Conservation (phyloP, 2,888 invertebrate genomes). For the Temnothorax unifasciatus region DNA sequence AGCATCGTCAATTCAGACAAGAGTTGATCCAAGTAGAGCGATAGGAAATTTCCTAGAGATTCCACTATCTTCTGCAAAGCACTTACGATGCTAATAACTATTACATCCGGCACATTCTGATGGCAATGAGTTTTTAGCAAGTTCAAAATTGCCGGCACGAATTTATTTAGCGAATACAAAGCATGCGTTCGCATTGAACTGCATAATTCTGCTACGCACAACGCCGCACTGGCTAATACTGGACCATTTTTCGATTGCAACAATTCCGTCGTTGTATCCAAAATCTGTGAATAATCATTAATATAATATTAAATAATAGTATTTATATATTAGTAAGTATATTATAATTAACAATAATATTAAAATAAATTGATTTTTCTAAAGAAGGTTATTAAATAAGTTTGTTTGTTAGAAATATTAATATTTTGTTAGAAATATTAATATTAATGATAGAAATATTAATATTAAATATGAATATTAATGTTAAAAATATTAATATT, state of each 20-base stretch:
- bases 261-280: constrained; percentile 90
- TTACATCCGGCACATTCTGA: constrained; percentile 88
- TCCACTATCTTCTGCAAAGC: constrained; percentile 94
- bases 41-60: constrained; percentile 93
- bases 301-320: not conserved
- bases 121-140: constrained; percentile 89
- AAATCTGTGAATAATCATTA: constrained; percentile 85
- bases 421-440: not conserved
- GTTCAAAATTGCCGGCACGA: constrained; percentile 92
- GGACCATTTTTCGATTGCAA: constrained; percentile 88
- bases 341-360: not conserved
- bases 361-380: not conserved
- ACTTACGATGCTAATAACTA: constrained; percentile 92
- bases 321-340: not conserved
- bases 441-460: constrained; percentile 72
- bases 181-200: constrained; percentile 92
- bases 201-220: constrained; percentile 93
- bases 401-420: not conserved
- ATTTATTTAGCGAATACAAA: constrained; percentile 91
- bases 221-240: constrained; percentile 91
- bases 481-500: not conserved
- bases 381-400: not conserved
- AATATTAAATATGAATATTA: not conserved
- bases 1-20: constrained; percentile 89
- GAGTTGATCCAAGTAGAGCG: constrained; percentile 93